Conservation (phyloP, 2,888 invertebrate species). For the Germaria angustata region DNA sequence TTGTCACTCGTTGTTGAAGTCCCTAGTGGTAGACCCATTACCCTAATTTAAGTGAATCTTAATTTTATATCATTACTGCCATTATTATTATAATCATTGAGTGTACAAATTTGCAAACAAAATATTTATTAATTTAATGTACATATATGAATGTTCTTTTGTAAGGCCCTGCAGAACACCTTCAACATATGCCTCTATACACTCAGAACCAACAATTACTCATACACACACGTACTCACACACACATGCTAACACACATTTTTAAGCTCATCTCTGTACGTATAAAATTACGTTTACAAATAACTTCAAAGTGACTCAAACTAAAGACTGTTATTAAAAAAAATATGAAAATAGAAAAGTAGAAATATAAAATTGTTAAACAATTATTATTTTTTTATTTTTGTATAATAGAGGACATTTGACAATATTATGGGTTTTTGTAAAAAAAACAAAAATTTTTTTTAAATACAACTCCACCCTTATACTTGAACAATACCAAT, state of each 20-base stretch:
- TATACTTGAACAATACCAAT: neutral
- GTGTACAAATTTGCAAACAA: too few species aligned
- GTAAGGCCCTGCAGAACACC: neutral
- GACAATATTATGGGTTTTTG: slow-evolving; percentile 37
- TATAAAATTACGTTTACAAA: slow-evolving; percentile 2
- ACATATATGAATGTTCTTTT: too few species aligned
- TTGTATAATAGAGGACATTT: slow-evolving; percentile 11
- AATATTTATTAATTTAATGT: too few species aligned
- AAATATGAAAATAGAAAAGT: neutral
- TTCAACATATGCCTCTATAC: too few species aligned
- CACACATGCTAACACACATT: neutral
- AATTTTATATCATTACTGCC: too few species aligned
- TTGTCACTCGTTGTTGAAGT: too few species aligned
- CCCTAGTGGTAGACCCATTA: too few species aligned
- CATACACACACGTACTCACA: neutral
- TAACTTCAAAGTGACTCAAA: slow-evolving; percentile 52
- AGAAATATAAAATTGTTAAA: slow-evolving; percentile 32
- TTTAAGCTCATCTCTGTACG: neutral
- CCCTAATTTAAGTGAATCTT: too few species aligned
- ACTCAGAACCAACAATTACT: too few species aligned
- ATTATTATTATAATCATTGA: too few species aligned
- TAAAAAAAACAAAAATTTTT: neutral
- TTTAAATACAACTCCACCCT: neutral
- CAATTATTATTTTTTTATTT: slow-evolving; percentile 36
- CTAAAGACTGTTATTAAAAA: slow-evolving; percentile 29